Percentiles rank a stretch among this genome's conserved stretches.
phyloP scores from a whole-genome alignment of 2,888 invertebrate genomes.

The Lepidochrysops patricia region DNA sequence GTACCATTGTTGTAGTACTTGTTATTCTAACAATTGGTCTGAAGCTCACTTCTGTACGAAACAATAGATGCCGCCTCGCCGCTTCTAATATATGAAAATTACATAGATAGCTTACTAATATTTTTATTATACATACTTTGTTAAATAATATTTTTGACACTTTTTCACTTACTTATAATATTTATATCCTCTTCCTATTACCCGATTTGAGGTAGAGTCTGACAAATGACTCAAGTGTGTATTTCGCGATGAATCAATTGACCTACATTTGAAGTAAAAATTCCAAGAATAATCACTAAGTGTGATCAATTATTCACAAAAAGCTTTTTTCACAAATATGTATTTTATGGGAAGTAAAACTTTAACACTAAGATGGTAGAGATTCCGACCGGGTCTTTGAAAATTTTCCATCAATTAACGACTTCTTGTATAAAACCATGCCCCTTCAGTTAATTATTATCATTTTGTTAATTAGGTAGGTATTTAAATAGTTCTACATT shows the following conservation, averaged over 20 bases:
- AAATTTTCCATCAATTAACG: background rate
- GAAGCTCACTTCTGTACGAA: background rate
- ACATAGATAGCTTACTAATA: too few species aligned
- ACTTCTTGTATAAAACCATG: background rate
- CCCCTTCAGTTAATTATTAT: background rate
- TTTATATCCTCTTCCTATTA: background rate
- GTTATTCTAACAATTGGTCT: background rate
- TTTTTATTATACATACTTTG: too few species aligned
- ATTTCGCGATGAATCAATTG: constrained; percentile 28
- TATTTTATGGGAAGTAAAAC: background rate
- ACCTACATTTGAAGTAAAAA: constrained; percentile 28
- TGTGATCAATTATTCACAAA: background rate
- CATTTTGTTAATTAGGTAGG: background rate
- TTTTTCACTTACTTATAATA: too few species aligned
- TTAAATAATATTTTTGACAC: too few species aligned
- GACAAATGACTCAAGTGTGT: constrained; percentile 30
- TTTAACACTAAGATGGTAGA: background rate
- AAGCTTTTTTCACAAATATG: background rate
- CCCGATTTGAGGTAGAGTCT: background rate
- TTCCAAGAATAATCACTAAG: background rate
- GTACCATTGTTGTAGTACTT: background rate
- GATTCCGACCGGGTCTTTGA: background rate
- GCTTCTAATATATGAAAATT: background rate
- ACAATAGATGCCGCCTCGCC: background rate
- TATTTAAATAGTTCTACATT: background rate